phyloP scores from a whole-genome alignment of 1,140 invertebrate species.

The Pteromalus puparum region DNA sequence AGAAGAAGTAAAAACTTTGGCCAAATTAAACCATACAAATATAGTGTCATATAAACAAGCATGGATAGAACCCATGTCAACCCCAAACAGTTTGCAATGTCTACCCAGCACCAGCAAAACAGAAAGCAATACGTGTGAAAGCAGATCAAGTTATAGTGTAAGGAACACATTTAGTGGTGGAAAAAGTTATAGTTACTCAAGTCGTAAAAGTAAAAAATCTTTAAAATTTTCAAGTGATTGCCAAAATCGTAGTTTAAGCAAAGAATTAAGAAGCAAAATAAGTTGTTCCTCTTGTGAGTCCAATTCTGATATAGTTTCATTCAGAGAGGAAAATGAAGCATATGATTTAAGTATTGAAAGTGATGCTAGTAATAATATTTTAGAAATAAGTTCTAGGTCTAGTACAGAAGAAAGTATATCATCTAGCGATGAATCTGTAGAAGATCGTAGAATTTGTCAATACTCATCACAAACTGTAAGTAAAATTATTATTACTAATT shows the following conservation, averaged over 20 bases:
- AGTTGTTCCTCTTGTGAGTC: slow-evolving; percentile 50
- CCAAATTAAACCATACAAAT: slow-evolving; percentile 86
- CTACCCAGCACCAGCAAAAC: neutral
- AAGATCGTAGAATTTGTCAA: slow-evolving; percentile 56
- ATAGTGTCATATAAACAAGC: slow-evolving; percentile 90
- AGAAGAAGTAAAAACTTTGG: slow-evolving; percentile 87
- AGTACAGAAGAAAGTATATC: slow-evolving; percentile 53
- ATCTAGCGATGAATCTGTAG: slow-evolving; percentile 54
- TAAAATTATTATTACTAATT: slow-evolving; percentile 17
- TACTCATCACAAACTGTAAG: slow-evolving; percentile 56
- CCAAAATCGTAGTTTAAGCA: neutral
- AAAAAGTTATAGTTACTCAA: neutral
- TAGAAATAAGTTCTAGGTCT: slow-evolving; percentile 34
- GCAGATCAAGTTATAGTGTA: neutral
- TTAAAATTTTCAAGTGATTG: slow-evolving; percentile 6
- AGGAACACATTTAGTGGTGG: neutral
- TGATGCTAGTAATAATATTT: slow-evolving; percentile 42
- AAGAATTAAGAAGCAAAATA: slow-evolving; percentile 45
- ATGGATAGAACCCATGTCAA: slow-evolving; percentile 81
- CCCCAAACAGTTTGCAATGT: neutral
- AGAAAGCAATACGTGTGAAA: neutral
- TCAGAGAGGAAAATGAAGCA: slow-evolving; percentile 58
- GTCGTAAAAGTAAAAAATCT: slow-evolving; percentile 28
- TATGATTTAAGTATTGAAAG: slow-evolving; percentile 43
- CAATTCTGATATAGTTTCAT: slow-evolving; percentile 64